Conservation (phyloP, 1,140 invertebrate species). For the Hydropsyche tenuis region DNA sequence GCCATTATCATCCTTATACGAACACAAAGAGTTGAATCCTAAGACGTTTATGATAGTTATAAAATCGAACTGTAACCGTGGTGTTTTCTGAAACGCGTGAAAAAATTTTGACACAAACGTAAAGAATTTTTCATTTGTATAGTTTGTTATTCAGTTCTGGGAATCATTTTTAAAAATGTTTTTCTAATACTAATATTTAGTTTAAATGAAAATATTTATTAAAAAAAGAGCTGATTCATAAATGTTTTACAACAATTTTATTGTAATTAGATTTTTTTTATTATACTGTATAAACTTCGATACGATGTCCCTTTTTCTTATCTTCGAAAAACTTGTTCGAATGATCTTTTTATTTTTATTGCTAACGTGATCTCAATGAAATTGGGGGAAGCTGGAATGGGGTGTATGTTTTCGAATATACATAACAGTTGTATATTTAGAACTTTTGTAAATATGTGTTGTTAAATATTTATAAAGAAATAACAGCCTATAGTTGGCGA, state of each 20-base stretch:
- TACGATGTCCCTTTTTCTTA: background rate
- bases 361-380: constrained; percentile 11
- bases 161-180: too few species aligned
- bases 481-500: too few species aligned
- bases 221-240: too few species aligned
- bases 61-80: constrained; percentile 1
- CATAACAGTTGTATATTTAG: background rate
- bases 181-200: too few species aligned
- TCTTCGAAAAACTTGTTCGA: background rate
- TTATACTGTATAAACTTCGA: background rate
- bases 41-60: background rate
- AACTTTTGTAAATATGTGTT: too few species aligned
- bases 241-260: too few species aligned
- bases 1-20: background rate
- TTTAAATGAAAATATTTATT: too few species aligned
- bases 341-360: constrained; percentile 34
- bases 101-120: background rate
- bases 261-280: too few species aligned
- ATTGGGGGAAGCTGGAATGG: background rate
- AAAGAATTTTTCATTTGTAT: background rate
- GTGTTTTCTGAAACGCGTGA: background rate
- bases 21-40: constrained; percentile 6
- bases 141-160: too few species aligned
- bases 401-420: background rate
- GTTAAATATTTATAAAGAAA: too few species aligned